Conservation (phyloP, 2,888 invertebrate genomes). For the Junonia oenone region DNA sequence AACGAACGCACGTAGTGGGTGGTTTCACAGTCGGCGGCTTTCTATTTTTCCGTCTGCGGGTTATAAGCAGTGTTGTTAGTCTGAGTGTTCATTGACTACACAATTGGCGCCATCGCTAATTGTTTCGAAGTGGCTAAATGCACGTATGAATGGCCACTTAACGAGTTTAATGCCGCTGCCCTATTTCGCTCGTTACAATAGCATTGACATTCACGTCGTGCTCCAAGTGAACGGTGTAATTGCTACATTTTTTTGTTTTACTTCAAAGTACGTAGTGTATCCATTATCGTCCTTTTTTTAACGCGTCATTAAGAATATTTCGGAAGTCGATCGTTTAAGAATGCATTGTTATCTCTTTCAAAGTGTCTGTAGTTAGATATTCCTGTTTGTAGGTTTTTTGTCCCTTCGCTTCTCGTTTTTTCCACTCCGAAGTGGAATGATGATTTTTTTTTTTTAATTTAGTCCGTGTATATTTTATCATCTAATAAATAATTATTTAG, state of each 20-base stretch:
- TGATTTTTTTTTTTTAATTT: too few species aligned
- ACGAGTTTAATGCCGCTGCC: constrained; percentile 44
- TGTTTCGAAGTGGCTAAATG: constrained; percentile 52
- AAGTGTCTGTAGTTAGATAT: neutral
- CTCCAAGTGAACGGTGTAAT: neutral
- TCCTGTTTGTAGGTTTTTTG: too few species aligned
- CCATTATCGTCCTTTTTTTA: neutral
- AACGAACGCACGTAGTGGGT: neutral
- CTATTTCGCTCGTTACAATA: constrained; percentile 37
- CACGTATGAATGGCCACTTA: constrained; percentile 52
- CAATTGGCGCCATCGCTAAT: constrained; percentile 61
- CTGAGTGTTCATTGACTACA: constrained; percentile 35
- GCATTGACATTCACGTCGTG: constrained; percentile 35
- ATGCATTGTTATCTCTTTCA: neutral
- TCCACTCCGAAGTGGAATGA: too few species aligned
- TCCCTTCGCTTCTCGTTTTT: too few species aligned
- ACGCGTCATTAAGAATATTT: neutral
- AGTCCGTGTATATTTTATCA: too few species aligned
- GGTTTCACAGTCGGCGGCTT: neutral
- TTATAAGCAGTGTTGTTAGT: constrained; percentile 2
- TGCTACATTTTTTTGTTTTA: neutral
- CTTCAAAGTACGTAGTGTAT: neutral
- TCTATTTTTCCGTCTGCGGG: neutral
- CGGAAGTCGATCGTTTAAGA: neutral
- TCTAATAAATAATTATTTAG: too few species aligned